Percentiles rank a stretch among this genome's conserved stretches.
These are phyloP conservation scores for Hesperia comma DNA, from an alignment of 2,888 invertebrate genomes.

Conservation along the genomic window DNA sequence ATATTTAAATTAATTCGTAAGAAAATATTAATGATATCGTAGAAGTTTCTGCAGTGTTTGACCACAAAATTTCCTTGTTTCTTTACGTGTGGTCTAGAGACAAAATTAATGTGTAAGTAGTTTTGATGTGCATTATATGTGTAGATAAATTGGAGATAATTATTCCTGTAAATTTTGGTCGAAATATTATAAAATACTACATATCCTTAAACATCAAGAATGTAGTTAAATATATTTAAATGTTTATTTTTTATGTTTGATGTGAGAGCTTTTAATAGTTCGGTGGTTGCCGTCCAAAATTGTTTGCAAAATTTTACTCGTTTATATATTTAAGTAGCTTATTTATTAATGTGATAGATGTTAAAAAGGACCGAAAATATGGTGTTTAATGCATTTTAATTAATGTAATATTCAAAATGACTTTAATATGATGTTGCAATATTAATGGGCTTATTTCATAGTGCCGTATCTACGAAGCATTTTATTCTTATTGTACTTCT, in stretches of 20 bases:
- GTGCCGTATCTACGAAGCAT: background rate
- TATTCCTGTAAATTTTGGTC: background rate
- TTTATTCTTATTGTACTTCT: background rate
- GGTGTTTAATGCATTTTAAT: background rate
- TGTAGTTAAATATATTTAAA: constrained; percentile 4
- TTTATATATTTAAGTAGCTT: constrained; percentile 1
- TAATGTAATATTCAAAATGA: too few species aligned
- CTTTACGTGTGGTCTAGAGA: background rate
- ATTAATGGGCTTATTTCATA: background rate
- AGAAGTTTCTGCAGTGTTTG: too few species aligned
- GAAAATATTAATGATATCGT: too few species aligned
- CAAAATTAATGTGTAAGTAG: background rate
- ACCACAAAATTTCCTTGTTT: background rate
- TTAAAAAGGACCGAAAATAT: background rate
- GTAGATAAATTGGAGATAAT: background rate
- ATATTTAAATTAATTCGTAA: too few species aligned
- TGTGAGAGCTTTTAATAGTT: background rate
- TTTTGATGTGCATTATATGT: background rate
- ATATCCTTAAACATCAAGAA: constrained; percentile 3
- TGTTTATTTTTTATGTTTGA: background rate
- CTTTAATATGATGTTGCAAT: background rate
- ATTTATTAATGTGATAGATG: background rate
- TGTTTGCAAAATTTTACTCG: constrained; percentile 17
- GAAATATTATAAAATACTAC: background rate
- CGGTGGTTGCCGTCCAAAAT: constrained; percentile 15